A percentile compares a stretch with the other conserved stretches of the same genome.
Evolutionary conservation across 2,113 vertebrate species (phyloP).

Genomic region (Nicator chloris): DNA sequence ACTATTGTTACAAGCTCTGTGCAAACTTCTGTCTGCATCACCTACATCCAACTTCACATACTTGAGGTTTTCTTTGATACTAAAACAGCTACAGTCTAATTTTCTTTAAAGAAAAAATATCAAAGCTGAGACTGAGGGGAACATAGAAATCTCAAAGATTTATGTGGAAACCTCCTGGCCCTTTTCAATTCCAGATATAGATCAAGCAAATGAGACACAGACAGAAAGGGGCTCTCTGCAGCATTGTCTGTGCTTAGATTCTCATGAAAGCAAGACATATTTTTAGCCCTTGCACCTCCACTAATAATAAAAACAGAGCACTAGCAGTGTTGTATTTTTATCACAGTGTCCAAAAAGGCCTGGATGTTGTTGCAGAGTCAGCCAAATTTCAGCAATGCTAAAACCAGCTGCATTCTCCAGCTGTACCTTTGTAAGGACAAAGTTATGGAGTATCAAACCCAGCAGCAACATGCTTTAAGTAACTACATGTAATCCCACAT

Average conservation of each 20-base stretch:
- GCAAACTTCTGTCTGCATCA: not conserved
- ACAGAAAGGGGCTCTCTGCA: not conserved
- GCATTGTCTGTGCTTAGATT: not conserved
- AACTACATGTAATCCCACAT: not conserved
- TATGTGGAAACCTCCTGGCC: not conserved
- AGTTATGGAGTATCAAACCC: not conserved
- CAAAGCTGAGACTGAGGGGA: not conserved
- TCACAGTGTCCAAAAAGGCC: not conserved
- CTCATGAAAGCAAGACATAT: not conserved
- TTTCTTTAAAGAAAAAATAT: not conserved
- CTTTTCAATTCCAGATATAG: not conserved
- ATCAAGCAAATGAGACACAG: not conserved
- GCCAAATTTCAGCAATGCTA: constrained; percentile 11
- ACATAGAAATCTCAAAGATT: not conserved
- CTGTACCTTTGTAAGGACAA: not conserved
- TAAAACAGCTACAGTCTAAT: not conserved
- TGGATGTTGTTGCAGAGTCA: not conserved
- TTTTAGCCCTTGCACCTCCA: constrained; percentile 18
- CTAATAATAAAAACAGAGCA: constrained; percentile 29
- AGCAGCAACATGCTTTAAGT: not conserved
- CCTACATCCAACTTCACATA: not conserved
- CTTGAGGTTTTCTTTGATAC: constrained; percentile 15
- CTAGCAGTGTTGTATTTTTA: not conserved
- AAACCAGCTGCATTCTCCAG: constrained; percentile 23
- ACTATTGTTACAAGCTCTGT: not conserved